Percentiles rank a stretch among this genome's conserved stretches.
Conservation (phyloP, 2,888 invertebrate genomes). For the Conomelus anceps region DNA sequence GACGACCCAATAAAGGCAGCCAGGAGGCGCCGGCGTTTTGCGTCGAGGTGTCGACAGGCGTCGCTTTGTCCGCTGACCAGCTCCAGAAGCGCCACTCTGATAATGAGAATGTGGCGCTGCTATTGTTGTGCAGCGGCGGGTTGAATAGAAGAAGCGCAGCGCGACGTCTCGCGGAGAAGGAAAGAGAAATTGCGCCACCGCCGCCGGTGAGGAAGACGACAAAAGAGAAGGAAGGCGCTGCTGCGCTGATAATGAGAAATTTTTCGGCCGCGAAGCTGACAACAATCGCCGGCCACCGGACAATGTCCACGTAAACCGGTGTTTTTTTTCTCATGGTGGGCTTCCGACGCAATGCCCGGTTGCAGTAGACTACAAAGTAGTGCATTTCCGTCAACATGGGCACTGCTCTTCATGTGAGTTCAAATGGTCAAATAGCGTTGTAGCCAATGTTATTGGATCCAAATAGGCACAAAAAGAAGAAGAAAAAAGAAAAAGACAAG, state of each 20-base stretch:
- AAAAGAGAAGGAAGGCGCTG: background rate
- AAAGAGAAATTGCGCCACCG: background rate
- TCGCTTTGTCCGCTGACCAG: background rate
- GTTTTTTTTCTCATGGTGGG: background rate
- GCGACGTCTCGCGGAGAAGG: no score
- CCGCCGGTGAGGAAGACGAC: no score
- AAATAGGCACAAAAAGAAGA: no score
- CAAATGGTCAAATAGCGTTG: no score
- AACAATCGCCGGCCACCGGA: background rate
- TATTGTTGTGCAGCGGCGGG: background rate
- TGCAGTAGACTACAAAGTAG: background rate
- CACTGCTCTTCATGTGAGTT: background rate
- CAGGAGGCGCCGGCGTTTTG: background rate
- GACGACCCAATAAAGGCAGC: background rate
- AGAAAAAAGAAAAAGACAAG: no score
- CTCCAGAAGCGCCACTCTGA: background rate
- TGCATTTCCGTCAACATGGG: background rate
- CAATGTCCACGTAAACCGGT: background rate
- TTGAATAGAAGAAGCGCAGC: background rate
- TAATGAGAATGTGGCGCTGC: background rate
- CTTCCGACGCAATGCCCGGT: background rate
- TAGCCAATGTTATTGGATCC: no score
- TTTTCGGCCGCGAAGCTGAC: background rate
- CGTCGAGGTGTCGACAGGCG: background rate
- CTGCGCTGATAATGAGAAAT: background rate